Percentiles rank a stretch among this genome's conserved stretches.
These are phyloP conservation scores for Calliphora vicina DNA, from an alignment of 1,140 invertebrate species.

Conservation along the genomic window DNA sequence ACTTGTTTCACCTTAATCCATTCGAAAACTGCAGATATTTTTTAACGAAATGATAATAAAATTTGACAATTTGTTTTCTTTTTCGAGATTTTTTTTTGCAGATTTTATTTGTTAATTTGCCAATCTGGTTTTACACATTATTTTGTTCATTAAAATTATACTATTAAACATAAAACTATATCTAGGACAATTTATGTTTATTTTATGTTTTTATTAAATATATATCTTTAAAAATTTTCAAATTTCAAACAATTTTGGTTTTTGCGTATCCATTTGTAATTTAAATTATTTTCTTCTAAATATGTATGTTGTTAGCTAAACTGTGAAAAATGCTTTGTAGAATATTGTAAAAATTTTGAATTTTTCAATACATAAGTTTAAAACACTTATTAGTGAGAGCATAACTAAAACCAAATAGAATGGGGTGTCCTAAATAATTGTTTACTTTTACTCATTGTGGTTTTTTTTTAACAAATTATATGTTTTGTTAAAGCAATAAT, in stretches of 20 bases:
- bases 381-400: background rate
- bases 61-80: background rate
- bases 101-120: background rate
- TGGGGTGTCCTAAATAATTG: background rate
- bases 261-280: background rate
- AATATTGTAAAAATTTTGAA: constrained; percentile 21
- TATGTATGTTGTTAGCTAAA: background rate
- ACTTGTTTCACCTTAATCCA: too few relatives aligned
- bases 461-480: constrained; percentile 27
- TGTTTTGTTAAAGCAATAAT: constrained; percentile 11
- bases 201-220: background rate
- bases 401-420: constrained; percentile 18
- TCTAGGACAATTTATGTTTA: background rate
- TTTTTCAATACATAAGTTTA: constrained; percentile 18
- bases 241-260: background rate
- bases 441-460: background rate
- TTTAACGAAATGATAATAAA: too few relatives aligned
- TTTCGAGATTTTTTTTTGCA: too few relatives aligned
- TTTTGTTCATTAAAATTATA: constrained; percentile 18
- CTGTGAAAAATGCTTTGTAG: background rate
- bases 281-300: background rate
- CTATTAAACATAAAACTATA: constrained; percentile 19
- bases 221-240: background rate
- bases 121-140: background rate
- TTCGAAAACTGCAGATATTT: too few relatives aligned